phyloP scores from a whole-genome alignment of 2,113 vertebrate genomes.

The Strix aluco region DNA sequence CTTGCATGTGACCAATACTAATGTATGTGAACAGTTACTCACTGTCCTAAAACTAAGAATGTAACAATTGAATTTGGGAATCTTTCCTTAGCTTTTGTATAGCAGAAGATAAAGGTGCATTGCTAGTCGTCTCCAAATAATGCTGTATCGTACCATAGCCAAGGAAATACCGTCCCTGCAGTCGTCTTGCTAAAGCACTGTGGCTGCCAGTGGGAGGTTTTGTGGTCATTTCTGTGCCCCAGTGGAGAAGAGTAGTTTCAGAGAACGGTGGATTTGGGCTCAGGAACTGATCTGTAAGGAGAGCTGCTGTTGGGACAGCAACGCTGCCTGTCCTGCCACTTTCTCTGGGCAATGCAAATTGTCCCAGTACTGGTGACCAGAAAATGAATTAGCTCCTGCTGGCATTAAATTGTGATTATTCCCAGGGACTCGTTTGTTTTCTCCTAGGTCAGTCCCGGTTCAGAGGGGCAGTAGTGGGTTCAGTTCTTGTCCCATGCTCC shows the following conservation, averaged over 20 bases:
- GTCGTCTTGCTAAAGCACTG: neutral
- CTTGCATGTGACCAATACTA: neutral
- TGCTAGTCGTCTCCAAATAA: neutral
- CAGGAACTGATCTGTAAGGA: neutral
- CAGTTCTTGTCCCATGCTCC: neutral
- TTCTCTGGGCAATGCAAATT: neutral
- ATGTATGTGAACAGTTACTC: neutral
- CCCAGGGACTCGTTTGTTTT: neutral
- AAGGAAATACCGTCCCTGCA: neutral
- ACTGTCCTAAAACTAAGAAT: neutral
- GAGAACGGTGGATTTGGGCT: neutral
- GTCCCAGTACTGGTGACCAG: neutral
- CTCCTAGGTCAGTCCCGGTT: neutral
- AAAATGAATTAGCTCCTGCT: neutral
- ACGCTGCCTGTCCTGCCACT: neutral
- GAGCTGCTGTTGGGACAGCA: neutral
- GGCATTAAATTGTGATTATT: accelerated
- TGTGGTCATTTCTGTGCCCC: neutral
- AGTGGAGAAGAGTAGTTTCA: neutral
- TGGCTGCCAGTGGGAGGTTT: neutral
- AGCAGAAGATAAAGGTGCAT: neutral
- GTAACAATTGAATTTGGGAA: neutral
- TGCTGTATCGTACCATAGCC: accelerated
- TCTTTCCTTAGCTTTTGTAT: neutral
- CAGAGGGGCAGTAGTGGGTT: neutral